These are phyloP conservation scores for Neoscelio sp. DNA, from an alignment of 2,888 invertebrate genomes.

Conservation along the genomic window DNA sequence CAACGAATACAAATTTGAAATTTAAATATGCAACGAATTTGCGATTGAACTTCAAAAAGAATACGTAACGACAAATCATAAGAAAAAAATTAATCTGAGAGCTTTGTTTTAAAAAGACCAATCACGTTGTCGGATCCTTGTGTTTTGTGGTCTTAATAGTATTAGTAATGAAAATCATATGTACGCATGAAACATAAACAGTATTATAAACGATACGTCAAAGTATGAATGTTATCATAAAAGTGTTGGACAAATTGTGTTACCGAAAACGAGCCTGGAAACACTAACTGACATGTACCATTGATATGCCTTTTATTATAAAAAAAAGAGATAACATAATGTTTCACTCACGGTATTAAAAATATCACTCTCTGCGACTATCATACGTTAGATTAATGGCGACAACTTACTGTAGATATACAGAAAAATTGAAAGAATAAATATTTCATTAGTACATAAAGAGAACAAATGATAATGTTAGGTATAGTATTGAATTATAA, in stretches of 20 bases:
- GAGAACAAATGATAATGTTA: slow-evolving; percentile 33
- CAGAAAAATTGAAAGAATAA: slow-evolving; percentile 34
- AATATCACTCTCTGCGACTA: slow-evolving; percentile 31
- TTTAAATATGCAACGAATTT: slow-evolving; percentile 17
- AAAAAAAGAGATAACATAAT: too few relatives aligned
- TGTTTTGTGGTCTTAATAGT: slow-evolving; percentile 5
- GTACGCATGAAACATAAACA: slow-evolving; percentile 4
- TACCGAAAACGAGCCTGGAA: slow-evolving; percentile 34
- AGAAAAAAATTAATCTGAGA: neutral
- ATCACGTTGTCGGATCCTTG: neutral
- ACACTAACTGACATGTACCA: slow-evolving; percentile 44
- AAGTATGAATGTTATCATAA: slow-evolving; percentile 26
- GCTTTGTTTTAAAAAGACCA: neutral
- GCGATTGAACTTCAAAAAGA: too few relatives aligned
- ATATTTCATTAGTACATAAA: slow-evolving; percentile 54
- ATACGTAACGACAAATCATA: too few relatives aligned
- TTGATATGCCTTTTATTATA: slow-evolving; percentile 65
- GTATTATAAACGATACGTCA: slow-evolving; percentile 2
- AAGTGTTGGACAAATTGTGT: slow-evolving; percentile 1
- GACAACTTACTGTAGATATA: slow-evolving; percentile 54
- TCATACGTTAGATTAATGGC: slow-evolving; percentile 31
- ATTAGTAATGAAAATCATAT: neutral
- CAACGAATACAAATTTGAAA: slow-evolving; percentile 32
- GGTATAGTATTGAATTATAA: slow-evolving; percentile 30
- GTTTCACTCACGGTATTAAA: slow-evolving; percentile 55